Evolutionary conservation across 2,113 vertebrate genomes (phyloP).

Genomic region (Sapajus apella): DNA sequence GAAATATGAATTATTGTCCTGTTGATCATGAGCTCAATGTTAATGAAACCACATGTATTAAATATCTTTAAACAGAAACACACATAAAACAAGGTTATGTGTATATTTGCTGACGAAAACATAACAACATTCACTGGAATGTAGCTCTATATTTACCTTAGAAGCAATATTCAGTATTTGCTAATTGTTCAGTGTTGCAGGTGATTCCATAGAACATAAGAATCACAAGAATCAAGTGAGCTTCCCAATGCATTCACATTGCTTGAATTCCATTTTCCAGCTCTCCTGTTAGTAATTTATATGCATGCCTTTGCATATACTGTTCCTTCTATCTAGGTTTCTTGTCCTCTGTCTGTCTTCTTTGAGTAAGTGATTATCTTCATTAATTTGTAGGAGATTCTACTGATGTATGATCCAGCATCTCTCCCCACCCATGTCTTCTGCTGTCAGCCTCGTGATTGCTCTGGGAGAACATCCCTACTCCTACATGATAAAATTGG

Average conservation of each 20-base stretch:
- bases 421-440: neutral
- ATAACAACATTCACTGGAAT: neutral
- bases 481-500: neutral
- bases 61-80: neutral
- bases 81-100: neutral
- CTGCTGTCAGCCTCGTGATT: too few relatives aligned
- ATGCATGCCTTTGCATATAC: neutral
- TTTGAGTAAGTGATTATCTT: neutral
- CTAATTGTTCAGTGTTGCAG: too few relatives aligned
- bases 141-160: rapidly evolving
- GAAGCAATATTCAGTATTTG: neutral
- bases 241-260: too few relatives aligned
- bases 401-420: rapidly evolving
- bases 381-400: neutral
- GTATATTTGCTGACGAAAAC: neutral
- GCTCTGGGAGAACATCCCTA: too few relatives aligned
- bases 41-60: neutral
- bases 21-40: too few relatives aligned
- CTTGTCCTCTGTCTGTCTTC: neutral
- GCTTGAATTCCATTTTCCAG: rapidly evolving
- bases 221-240: neutral
- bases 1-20: neutral
- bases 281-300: too few relatives aligned
- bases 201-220: neutral
- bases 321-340: neutral